Conservation (phyloP, 1,140 invertebrate species). For the Zaprionus vittiger region DNA sequence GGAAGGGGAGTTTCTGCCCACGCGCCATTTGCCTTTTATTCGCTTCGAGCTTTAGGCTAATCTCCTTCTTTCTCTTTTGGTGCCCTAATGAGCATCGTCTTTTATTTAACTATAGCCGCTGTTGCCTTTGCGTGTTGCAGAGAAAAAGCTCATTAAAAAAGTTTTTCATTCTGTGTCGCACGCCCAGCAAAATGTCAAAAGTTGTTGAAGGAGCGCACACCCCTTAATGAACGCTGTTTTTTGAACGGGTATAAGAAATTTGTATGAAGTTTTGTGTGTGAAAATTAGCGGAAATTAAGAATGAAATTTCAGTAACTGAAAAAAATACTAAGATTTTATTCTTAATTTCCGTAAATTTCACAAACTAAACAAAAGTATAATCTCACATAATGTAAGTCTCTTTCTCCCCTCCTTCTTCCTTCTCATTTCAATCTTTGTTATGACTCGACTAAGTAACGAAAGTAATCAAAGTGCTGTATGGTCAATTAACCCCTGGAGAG, state of each 20-base stretch:
- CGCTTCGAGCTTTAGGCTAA: conserved; percentile 25
- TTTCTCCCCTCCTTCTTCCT: background rate
- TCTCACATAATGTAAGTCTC: background rate
- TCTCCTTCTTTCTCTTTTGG: conserved; percentile 17
- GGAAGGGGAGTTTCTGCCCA: conserved; percentile 28
- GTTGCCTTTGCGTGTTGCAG: conserved; percentile 23
- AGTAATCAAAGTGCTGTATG: conserved; percentile 25
- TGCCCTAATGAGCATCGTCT: conserved; percentile 48
- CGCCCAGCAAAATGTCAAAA: conserved; percentile 60
- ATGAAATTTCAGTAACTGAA: background rate
- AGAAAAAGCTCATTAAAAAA: conserved; percentile 52
- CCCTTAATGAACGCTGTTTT: conserved; percentile 44
- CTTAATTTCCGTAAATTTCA: background rate
- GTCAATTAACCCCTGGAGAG: conserved; percentile 13
- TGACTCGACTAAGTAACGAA: conserved; percentile 11
- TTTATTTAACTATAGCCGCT: conserved; percentile 46
- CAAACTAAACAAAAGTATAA: background rate
- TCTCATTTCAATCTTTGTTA: background rate
- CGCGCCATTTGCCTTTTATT: conserved; percentile 37
- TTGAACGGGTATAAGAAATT: conserved; percentile 4
- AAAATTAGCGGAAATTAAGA: background rate
- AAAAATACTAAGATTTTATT: too few relatives aligned
- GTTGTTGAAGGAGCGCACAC: conserved; percentile 32
- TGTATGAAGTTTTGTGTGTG: background rate
- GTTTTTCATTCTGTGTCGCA: conserved; percentile 51